Evolutionary conservation across 2,888 invertebrate species (phyloP).

Genomic region (Ptychoptera albimana): DNA sequence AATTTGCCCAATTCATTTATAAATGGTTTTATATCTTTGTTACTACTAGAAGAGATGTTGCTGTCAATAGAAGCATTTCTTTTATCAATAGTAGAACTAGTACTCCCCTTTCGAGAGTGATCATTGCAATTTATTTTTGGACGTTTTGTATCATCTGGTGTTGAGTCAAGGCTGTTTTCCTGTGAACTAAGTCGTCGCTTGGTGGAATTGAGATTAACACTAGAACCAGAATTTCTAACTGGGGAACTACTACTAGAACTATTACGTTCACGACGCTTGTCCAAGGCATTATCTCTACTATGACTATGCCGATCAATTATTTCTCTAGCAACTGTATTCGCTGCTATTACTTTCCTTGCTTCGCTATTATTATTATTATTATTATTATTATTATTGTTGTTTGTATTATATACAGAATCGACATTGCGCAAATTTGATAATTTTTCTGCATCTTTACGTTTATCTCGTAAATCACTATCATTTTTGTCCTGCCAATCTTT

Average conservation of each 20-base stretch:
- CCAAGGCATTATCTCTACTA: not conserved
- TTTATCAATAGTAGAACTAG: constrained; percentile 56
- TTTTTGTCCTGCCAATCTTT: constrained; percentile 30
- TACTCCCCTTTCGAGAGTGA: constrained; percentile 32
- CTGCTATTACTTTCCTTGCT: constrained; percentile 15
- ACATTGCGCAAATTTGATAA: not conserved
- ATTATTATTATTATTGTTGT: not conserved
- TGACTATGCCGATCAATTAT: not conserved
- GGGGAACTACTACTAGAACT: constrained; percentile 2
- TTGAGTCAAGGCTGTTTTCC: constrained; percentile 40
- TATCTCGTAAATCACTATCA: constrained; percentile 20
- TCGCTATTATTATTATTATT: constrained; percentile 2
- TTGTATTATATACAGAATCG: not conserved
- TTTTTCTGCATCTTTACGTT: not conserved
- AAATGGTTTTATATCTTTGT: not conserved
- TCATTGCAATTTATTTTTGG: constrained; percentile 36
- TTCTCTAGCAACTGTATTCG: not conserved
- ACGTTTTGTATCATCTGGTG: constrained; percentile 45
- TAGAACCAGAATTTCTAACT: not conserved
- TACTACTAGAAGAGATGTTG: not conserved
- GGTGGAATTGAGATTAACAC: constrained; percentile 13
- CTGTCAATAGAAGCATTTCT: constrained; percentile 20
- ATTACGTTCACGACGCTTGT: constrained; percentile 11
- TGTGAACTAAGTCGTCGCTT: constrained; percentile 69
- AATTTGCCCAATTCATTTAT: constrained; percentile 19